phyloP scores from a whole-genome alignment of 2,797 vertebrate genomes.

The Microctenopoma stevenorrisi region DNA sequence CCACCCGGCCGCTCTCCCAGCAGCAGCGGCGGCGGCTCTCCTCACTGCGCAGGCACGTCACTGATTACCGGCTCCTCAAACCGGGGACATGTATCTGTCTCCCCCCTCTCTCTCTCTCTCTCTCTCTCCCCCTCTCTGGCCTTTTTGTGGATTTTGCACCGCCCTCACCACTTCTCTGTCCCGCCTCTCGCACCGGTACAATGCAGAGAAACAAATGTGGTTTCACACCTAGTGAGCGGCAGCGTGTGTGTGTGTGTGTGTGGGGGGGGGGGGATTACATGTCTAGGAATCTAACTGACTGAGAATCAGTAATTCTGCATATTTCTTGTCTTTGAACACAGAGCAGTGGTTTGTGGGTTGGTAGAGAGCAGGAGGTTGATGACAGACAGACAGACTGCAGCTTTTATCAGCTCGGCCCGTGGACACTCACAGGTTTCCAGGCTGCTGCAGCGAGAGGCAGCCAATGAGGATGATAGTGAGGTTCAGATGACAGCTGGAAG shows the following conservation, averaged over 20 bases:
- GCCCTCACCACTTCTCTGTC: constrained; percentile 45
- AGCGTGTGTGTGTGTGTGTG: neutral
- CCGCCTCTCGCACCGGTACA: constrained; percentile 56
- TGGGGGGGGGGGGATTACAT: neutral
- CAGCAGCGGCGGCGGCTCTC: constrained; percentile 31
- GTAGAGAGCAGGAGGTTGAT: too few relatives aligned
- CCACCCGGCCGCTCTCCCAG: constrained; percentile 41
- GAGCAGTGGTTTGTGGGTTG: too few relatives aligned
- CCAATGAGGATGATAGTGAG: too few relatives aligned
- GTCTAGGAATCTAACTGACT: neutral
- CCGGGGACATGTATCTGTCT: constrained; percentile 21
- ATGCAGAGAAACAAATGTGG: constrained; percentile 56
- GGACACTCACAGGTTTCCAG: too few relatives aligned
- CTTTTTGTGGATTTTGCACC: constrained; percentile 17
- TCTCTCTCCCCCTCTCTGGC: neutral
- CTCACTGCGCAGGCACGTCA: constrained; percentile 42
- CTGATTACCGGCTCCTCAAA: constrained; percentile 56
- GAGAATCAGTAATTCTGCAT: too few relatives aligned
- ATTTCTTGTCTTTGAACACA: too few relatives aligned
- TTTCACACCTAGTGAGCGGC: constrained; percentile 1
- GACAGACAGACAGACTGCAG: too few relatives aligned
- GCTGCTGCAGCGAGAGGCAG: too few relatives aligned
- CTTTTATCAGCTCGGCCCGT: too few relatives aligned
- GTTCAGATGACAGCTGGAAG: too few relatives aligned
- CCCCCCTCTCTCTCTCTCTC: neutral